These are phyloP conservation scores for Catocala sponsa DNA, from an alignment of 2,888 invertebrate genomes.

Conservation along the genomic window DNA sequence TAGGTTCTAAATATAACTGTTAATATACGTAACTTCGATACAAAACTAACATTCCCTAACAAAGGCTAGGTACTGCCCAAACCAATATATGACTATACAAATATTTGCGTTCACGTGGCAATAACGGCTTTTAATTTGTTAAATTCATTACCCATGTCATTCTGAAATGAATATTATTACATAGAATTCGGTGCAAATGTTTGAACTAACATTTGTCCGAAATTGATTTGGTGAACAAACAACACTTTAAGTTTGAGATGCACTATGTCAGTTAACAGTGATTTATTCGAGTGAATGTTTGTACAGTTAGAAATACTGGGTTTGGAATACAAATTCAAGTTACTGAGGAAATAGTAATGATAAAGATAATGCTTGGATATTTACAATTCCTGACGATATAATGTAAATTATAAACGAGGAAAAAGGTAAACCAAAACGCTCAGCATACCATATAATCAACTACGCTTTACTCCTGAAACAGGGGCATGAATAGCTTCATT, in stretches of 20 bases:
- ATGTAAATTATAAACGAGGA: too few relatives aligned
- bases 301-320: neutral
- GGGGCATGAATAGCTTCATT: too few relatives aligned
- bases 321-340: neutral
- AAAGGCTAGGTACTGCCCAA: neutral
- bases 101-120: neutral
- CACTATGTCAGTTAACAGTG: constrained; percentile 20
- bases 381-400: too few relatives aligned
- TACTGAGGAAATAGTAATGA: too few relatives aligned
- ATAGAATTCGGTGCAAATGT: constrained; percentile 2
- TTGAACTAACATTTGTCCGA: constrained; percentile 28
- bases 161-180: neutral
- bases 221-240: constrained; percentile 24
- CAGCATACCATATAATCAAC: too few relatives aligned
- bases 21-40: too few relatives aligned
- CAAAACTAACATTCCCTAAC: too few relatives aligned
- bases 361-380: too few relatives aligned
- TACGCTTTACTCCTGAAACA: too few relatives aligned
- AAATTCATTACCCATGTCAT: constrained; percentile 4
- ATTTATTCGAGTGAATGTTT: constrained; percentile 11
- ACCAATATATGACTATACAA: too few relatives aligned
- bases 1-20: too few relatives aligned
- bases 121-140: neutral
- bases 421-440: too few relatives aligned
- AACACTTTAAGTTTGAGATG: constrained; percentile 34